Percentiles rank a stretch among this genome's conserved stretches.
These are phyloP conservation scores for Electrophaes corylata DNA, from an alignment of 2,888 invertebrate genomes.

Conservation along the genomic window DNA sequence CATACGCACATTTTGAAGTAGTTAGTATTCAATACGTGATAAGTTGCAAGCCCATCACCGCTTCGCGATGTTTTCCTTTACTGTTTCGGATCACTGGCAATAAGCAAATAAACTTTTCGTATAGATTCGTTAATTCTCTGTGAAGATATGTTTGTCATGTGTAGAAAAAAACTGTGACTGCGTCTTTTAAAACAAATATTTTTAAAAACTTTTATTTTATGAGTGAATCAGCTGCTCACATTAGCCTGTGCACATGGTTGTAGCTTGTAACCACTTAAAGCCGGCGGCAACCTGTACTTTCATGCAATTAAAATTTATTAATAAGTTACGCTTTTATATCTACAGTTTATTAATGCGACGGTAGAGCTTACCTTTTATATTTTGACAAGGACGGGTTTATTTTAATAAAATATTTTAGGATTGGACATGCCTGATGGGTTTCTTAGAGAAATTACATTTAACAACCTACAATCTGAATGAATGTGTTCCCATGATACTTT, in stretches of 20 bases:
- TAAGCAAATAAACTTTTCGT: too few species aligned
- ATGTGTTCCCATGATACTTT: too few species aligned
- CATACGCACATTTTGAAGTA: too few species aligned
- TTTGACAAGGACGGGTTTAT: conserved; percentile 8
- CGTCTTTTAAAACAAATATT: background rate
- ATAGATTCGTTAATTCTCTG: too few species aligned
- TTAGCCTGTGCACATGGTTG: conserved; percentile 35
- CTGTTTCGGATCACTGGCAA: too few species aligned
- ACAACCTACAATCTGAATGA: too few species aligned
- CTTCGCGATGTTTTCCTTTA: too few species aligned
- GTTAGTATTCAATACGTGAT: too few species aligned
- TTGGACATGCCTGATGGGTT: background rate
- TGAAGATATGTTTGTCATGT: too few species aligned
- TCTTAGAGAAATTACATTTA: too few species aligned
- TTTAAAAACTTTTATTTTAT: background rate
- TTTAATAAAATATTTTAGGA: background rate
- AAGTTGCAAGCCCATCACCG: too few species aligned
- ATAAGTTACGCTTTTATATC: conserved; percentile 63
- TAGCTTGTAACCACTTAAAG: conserved; percentile 54
- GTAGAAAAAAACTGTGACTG: too few species aligned
- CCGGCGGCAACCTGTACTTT: conserved; percentile 58
- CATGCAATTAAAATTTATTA: conserved; percentile 72
- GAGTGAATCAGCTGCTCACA: conserved; percentile 11
- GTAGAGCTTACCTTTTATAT: conserved; percentile 23
- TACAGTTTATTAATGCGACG: conserved; percentile 52